Base-by-base conservation (phyloP, 2,113 vertebrate species). In the Sitta europaea region DNA sequence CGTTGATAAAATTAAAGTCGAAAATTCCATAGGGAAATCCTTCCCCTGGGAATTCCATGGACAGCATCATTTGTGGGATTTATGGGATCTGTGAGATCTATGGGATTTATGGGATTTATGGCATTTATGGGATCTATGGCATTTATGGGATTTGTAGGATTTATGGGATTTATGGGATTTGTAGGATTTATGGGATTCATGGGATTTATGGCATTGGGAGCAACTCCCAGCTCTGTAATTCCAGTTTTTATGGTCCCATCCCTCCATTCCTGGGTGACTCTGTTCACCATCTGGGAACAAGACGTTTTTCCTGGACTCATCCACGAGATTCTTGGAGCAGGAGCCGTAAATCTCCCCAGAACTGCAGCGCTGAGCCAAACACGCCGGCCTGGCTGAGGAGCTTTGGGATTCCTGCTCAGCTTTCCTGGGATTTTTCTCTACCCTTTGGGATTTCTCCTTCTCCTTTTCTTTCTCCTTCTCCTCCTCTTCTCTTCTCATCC, bases 271-370 rank as follows among this genome's bases (percentile, higher is more conserved):
- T 59, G 47, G 13, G 28, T 54, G 85, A 58, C 42, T 81, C 74
- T 88, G 66, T 16, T 88, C 66, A 40, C 81, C 86, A 81, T 75
- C 85, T 90, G 66, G 48, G 15, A 85, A 13, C 0, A 40, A 67
- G 82, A 58, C 11, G 4, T 33, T 77, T 68, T 72, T 22, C 33
- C 65, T 63, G 63, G 85, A 50, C 24, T 90, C 53, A 63, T 85
- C 71, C 79, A n/a, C 16, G 31, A 31, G 51, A 79, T 73, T 75
- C 53, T 59, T 67, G 61, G 62, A 75, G 55, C 2, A 55, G 61
- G 62, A 90, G 66, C 65, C 62, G 29, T 70, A 88, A 94, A 95
- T 92, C 36, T 88, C 22, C 24, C 47, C 25, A 6, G 22, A 51
- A 84, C 11, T 55, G 50, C 54, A 80, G 81, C 33, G 6, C 20